Evolutionary conservation across 92 coral and sea anemone genomes (phyloP), one percentile per base, ranked within the genome.

Genomic region (Porites lobata): DNA sequence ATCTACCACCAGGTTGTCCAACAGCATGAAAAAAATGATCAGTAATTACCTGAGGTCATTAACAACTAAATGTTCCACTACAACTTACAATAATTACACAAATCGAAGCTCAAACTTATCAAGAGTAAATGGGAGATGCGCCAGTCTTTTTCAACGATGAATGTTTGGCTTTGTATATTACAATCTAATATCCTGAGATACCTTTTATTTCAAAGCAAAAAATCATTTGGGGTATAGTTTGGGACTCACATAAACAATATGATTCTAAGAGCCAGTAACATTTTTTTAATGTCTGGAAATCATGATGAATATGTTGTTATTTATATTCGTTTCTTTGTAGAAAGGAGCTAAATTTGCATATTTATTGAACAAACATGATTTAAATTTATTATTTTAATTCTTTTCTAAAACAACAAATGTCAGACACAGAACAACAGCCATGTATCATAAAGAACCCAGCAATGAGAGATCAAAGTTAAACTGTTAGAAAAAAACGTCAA

Each of bases 301-400:
- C 62, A 65, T 29, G 50, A 63, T 19, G 50, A 79, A 79, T 15
- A 50, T 50, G 10, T 78, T 64, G 72, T 43, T 47, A 79, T 67
- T 67, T 22, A 24, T 19, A 19, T 78, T 18, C 17, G 5, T 63
- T 26, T 10, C 29, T 19, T 72, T 8, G 20, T 4, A 79, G 17
- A 64, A 43, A 12, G 0, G 72, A 65, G 20, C 83, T 64, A 63
- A 63, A 79, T 79, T 64, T 79, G 72, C 83, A 79, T 79, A 79
- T 79, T 19, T 63, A 47, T 64, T 26, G 54, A 63, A 59, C 83
- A 63, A 79, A 65, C 72, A 65, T 50, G 72, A 79, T 38, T 64
- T 8, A 79, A 79, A 58, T 18, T 38, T 3, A 38, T 38, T 38
- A 29, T 65, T 79, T 64, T 62, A 57, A 20, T 76, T 58, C 26